Base-by-base conservation (phyloP, 2,888 invertebrate genomes). In the Nemotelus nigrinus region DNA sequence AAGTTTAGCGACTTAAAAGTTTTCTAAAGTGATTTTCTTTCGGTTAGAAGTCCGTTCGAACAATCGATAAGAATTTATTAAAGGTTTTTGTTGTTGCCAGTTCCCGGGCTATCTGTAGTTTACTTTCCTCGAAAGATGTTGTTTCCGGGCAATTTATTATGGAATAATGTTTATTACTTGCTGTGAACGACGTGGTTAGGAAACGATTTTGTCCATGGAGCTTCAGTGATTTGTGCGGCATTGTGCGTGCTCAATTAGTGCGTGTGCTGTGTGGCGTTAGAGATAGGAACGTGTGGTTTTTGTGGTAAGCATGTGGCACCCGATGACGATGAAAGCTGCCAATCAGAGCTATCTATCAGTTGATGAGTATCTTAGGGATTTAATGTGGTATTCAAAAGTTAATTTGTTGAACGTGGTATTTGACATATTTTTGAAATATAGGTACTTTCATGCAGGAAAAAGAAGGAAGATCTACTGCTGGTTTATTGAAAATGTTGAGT, bases 1-100 rank as follows among this genome's bases (percentile, higher is more conserved):
- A 74, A 74, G 48, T 74, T 74, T 74, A 41, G 45, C 74, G 74
- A 74, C 53, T 74, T 74, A 60, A 74, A 74, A 74, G 45, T 74
- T 74, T 74, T 60, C 41, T 43, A 74, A 63, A 74, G 63, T 60
- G 74, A 74, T 74, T 74, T 63, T 74, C 72, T 44, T 74, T 60
- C 50, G 47, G 63, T 63, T 60, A 39, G 25, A 60, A 74, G 63
- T 47, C 60, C 60, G 74, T 43, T 43, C 48, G 58, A 72, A 47
- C 60, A 72, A 58, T 72, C 58, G 60, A 63, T 60, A 60, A 74
- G 48, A 74, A 74, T 60, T 74, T 74, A 74, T 74, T 74, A 63
- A 8, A 70, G 47, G 60, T n/a, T 60, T 5, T 48, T 60, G 47
- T 55, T 60, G 47, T 74, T 74, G 44, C 48, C 60, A 39, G 41